Base-by-base conservation (phyloP, 2,113 vertebrate genomes). In the Speoplatyrhinus poulsoni region DNA sequence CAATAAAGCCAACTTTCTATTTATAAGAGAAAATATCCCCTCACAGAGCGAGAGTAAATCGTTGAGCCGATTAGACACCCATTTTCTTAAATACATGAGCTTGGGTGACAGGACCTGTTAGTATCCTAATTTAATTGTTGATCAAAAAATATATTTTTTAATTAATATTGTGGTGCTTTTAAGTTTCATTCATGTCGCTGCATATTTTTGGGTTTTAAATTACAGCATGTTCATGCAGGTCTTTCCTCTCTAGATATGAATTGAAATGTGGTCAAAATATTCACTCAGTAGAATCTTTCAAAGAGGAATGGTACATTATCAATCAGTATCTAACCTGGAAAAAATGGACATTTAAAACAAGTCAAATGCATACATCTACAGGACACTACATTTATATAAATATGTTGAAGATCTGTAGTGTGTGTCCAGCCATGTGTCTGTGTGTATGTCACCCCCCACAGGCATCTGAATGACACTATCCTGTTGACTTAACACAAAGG, bases 221-320 rank as follows among this genome's bases (percentile, higher is more conserved):
- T 53, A 58, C 60, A 32, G 60, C 68, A 77, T 76, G 77, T 76
- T 0, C 3, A 53, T 60, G 61, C 73, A 81, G 65, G 71, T 69
- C 73, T 83, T n/a, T 12, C 9, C 66, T 53, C 64, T 84, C 62
- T 81, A 56, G 72, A 67, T 62, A 55, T 52, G 46, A 72, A 80
- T 78, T 68, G 77, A 67, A 85, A 75, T 53, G 36, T 41, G 74
- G 56, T 78, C 75, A 81, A 74, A 83, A 71, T 77, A 54, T 70
- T 56, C 69, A 73, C 76, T 67, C 57, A 75, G 47, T 77, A 65
- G 47, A 62, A 62, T 60, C 55, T 79, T 63, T 19, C 46, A 62
- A 69, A 78, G 26, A 46, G 13, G 36, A 54, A 64, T 64, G 47
- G 47, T 6, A 16, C 60, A 72, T 68, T 41, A 72, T 77, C 47